These are phyloP conservation scores for Calephelis perditalis DNA, from an alignment of 2,888 invertebrate species.

Conservation along the genomic window DNA sequence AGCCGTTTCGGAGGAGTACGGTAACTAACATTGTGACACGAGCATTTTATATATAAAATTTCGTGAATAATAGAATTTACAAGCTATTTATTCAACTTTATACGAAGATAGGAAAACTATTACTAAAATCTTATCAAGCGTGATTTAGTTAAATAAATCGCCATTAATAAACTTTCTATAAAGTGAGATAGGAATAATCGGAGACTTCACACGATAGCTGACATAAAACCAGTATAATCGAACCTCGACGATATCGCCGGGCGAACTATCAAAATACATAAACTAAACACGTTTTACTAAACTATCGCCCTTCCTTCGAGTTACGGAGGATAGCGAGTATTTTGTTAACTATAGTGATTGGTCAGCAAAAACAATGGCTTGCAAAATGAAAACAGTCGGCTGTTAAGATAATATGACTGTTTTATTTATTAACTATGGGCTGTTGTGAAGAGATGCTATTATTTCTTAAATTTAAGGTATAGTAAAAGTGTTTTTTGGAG, in stretches of 20 bases:
- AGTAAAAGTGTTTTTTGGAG: too few relatives aligned
- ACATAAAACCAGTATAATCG: constrained; percentile 35
- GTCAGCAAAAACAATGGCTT: constrained; percentile 1
- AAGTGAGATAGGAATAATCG: constrained; percentile 24
- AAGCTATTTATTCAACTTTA: neutral
- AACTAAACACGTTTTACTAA: constrained; percentile 33
- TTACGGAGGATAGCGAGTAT: neutral
- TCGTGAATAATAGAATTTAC: too few relatives aligned
- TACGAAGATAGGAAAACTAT: neutral
- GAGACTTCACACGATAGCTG: constrained; percentile 27
- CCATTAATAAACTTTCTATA: constrained; percentile 16
- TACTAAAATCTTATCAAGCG: neutral
- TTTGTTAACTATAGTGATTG: neutral
- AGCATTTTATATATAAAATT: too few relatives aligned
- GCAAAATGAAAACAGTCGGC: too few relatives aligned
- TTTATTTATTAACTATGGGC: too few relatives aligned
- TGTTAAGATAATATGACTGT: too few relatives aligned
- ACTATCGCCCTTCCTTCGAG: constrained; percentile 14
- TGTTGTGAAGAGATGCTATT: too few relatives aligned
- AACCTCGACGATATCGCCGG: constrained; percentile 27
- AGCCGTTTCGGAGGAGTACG: too few relatives aligned
- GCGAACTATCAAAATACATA: constrained; percentile 35
- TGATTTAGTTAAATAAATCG: constrained; percentile 14
- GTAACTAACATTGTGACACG: too few relatives aligned
- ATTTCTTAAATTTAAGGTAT: too few relatives aligned